A percentile compares a stretch with the other conserved stretches of the same genome.
Conservation (phyloP, 2,888 invertebrate species). For the Oscheius sp. region DNA sequence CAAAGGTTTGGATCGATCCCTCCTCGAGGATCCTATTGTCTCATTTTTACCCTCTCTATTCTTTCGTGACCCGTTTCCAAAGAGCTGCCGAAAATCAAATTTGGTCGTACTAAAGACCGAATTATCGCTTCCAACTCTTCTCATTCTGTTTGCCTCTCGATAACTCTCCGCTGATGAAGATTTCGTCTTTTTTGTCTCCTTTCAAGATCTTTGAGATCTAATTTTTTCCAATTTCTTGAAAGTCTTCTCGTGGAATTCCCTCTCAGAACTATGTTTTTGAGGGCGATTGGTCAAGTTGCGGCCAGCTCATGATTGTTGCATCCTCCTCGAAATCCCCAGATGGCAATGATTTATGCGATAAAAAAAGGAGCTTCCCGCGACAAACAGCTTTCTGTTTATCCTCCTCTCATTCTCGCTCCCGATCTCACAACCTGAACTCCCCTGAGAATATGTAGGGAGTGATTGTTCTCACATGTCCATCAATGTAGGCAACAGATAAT, state of each 20-base stretch:
- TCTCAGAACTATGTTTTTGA: too few species aligned
- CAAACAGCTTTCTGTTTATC: background rate
- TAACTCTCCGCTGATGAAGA: background rate
- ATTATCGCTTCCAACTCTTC: constrained; percentile 16
- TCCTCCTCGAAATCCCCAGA: constrained; percentile 19
- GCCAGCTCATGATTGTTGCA: constrained; percentile 31
- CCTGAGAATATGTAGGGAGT: background rate
- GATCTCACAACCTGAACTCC: background rate
- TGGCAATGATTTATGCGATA: constrained; percentile 31
- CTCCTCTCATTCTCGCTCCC: background rate
- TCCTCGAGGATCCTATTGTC: constrained; percentile 30
- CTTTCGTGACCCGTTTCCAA: constrained; percentile 30
- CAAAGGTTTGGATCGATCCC: constrained; percentile 9
- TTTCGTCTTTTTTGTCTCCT: background rate
- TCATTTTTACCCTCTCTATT: constrained; percentile 33
- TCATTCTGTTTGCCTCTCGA: constrained; percentile 9
- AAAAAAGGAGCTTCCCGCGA: constrained; percentile 3
- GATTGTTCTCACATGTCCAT: constrained; percentile 25
- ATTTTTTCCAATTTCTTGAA: background rate
- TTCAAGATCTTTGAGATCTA: background rate
- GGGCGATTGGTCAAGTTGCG: too few species aligned
- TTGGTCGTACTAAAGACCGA: constrained; percentile 21
- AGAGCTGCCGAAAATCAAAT: constrained; percentile 31
- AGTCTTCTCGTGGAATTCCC: too few species aligned
- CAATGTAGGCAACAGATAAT: constrained; percentile 27